These are phyloP conservation scores for Spatula versicolor DNA, from an alignment of 2,797 vertebrate genomes.

Conservation along the genomic window DNA sequence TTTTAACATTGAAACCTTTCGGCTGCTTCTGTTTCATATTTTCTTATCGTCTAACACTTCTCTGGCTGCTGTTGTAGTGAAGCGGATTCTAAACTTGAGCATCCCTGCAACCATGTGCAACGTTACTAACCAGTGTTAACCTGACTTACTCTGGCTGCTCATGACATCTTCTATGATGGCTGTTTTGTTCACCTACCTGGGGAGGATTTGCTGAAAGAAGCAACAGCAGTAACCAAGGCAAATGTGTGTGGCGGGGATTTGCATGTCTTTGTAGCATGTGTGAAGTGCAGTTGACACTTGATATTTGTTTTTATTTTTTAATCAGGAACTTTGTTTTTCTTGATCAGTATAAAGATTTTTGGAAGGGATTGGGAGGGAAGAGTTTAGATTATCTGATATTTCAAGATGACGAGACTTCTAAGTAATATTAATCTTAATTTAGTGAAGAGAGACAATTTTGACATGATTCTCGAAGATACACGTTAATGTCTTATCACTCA, in stretches of 20 bases:
- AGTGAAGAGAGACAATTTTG: slow-evolving; percentile 49
- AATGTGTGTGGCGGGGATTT: slow-evolving; percentile 76
- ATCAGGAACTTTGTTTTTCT: slow-evolving; percentile 28
- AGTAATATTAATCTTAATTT: slow-evolving; percentile 11
- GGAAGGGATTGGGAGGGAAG: slow-evolving; percentile 47
- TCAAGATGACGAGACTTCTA: slow-evolving; percentile 11
- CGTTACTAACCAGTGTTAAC: slow-evolving; percentile 86
- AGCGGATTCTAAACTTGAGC: slow-evolving; percentile 77
- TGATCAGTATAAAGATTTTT: neutral
- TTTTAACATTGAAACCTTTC: slow-evolving; percentile 76
- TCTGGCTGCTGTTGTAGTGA: slow-evolving; percentile 81
- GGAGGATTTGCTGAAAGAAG: slow-evolving; percentile 77
- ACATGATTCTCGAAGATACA: slow-evolving; percentile 31
- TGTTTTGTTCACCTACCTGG: slow-evolving; percentile 77
- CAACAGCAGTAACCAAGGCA: slow-evolving; percentile 79
- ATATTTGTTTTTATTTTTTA: neutral
- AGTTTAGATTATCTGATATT: slow-evolving; percentile 1
- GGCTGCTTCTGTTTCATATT: slow-evolving; percentile 73
- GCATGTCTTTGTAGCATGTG: slow-evolving; percentile 87
- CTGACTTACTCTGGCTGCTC: slow-evolving; percentile 79
- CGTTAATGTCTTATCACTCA: slow-evolving; percentile 82
- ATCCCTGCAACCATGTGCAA: slow-evolving; percentile 71
- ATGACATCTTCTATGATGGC: slow-evolving; percentile 75
- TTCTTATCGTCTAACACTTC: slow-evolving; percentile 76
- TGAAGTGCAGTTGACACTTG: slow-evolving; percentile 76